Percentiles rank a stretch among this genome's conserved stretches.
These are phyloP conservation scores for Vombatus ursinus DNA, from an alignment of 2,113 vertebrate genomes.

Conservation along the genomic window DNA sequence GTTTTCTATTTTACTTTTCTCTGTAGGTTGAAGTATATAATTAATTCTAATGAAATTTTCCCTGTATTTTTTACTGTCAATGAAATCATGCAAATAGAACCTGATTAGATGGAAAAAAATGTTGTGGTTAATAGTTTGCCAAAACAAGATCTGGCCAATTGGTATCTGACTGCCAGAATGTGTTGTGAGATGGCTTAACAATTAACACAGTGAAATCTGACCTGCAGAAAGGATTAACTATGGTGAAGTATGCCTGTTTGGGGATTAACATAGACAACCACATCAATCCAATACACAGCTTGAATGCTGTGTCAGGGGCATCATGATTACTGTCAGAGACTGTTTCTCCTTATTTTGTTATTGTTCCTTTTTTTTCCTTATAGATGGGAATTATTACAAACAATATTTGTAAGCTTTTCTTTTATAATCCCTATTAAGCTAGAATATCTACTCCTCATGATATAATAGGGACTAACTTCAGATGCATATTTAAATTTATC, in stretches of 20 bases:
- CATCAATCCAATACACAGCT: background rate
- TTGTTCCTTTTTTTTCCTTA: background rate
- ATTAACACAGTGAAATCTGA: slow-evolving; percentile 29
- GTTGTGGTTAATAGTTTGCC: background rate
- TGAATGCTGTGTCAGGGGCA: background rate
- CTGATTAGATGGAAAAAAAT: slow-evolving; percentile 35
- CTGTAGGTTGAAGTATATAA: background rate
- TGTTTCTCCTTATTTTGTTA: background rate
- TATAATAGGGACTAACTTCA: background rate
- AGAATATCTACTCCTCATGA: background rate
- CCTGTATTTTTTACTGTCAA: slow-evolving; percentile 28
- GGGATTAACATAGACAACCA: background rate
- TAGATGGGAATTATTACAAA: background rate
- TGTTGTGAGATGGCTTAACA: slow-evolving; percentile 1
- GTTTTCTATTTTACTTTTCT: slow-evolving; percentile 18
- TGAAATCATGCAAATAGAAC: slow-evolving; percentile 25
- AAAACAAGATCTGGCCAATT: slow-evolving; percentile 24
- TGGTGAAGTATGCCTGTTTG: background rate
- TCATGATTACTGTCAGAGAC: background rate
- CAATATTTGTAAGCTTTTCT: background rate
- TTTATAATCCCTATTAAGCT: background rate
- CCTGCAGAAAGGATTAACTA: background rate
- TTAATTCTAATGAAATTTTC: slow-evolving; percentile 3
- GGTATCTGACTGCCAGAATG: background rate
- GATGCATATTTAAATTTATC: background rate